Evolutionary conservation across 2,797 vertebrate species (phyloP).

Genomic region (Argyrosomus regius): DNA sequence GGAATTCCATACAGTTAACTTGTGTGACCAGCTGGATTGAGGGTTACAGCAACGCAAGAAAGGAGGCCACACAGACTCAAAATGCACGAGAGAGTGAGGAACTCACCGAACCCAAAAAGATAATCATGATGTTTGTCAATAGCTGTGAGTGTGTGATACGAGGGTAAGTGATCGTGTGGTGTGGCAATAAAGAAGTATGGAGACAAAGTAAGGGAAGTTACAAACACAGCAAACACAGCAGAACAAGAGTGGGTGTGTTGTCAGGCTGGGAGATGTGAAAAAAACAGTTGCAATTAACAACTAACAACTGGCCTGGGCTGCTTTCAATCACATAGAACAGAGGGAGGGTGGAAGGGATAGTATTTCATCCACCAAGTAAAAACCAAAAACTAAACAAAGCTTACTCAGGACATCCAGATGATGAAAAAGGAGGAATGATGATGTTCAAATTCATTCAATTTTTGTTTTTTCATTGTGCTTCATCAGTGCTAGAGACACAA

Average conservation of each 20-base stretch:
- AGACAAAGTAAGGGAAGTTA: neutral
- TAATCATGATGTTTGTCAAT: neutral
- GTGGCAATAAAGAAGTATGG: neutral
- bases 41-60: neutral
- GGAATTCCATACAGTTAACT: constrained; percentile 5
- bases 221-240: neutral
- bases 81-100: neutral
- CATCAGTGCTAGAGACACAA: too few species aligned
- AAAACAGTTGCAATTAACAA: neutral
- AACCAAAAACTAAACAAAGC: constrained; percentile 11
- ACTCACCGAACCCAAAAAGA: neutral
- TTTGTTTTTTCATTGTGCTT: too few species aligned
- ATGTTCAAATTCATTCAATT: neutral
- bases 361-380: neutral
- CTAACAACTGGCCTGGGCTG: neutral
- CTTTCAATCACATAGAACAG: neutral
- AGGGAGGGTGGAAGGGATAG: neutral
- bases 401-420: constrained; percentile 62
- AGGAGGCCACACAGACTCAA: neutral
- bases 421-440: neutral
- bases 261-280: neutral
- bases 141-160: neutral
- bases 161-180: neutral
- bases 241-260: neutral
- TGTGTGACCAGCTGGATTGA: constrained; percentile 4